These are phyloP conservation scores for Trichonephila inaurata DNA, from an alignment of 1,140 invertebrate species.

Conservation along the genomic window DNA sequence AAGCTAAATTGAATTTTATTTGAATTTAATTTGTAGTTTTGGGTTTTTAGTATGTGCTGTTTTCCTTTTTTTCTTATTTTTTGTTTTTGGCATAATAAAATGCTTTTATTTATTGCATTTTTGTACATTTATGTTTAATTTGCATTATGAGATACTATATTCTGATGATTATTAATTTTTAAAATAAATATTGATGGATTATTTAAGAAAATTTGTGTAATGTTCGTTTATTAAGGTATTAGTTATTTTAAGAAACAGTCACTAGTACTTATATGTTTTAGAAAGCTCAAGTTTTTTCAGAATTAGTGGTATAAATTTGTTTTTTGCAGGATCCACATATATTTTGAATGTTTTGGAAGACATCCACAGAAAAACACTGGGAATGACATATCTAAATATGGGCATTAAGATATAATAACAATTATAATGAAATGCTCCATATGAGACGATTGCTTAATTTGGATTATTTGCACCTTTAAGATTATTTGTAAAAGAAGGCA, in stretches of 20 bases:
- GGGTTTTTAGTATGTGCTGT: not conserved
- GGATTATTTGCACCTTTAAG: not conserved
- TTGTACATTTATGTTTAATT: not conserved
- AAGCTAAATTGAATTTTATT: not conserved
- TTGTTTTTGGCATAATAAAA: not conserved
- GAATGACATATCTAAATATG: not conserved
- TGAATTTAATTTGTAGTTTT: not conserved
- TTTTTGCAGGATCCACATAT: conserved; percentile 20
- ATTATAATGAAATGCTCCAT: conserved; percentile 1
- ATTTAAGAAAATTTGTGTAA: not conserved
- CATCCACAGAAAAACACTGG: not conserved
- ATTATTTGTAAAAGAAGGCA: conserved; percentile 11
- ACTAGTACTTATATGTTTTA: not conserved
- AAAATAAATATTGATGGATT: no score
- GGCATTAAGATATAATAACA: not conserved
- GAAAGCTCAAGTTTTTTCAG: conserved; percentile 18
- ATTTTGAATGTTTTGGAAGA: conserved; percentile 38
- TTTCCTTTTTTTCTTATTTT: not conserved
- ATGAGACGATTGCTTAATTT: not conserved
- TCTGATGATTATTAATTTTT: no score
- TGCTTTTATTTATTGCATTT: not conserved
- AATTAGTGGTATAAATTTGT: conserved; percentile 21
- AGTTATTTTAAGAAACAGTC: not conserved
- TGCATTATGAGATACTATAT: no score
- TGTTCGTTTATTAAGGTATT: not conserved